phyloP scores from a whole-genome alignment of 2,888 invertebrate genomes.

The Drosophila anceps region DNA sequence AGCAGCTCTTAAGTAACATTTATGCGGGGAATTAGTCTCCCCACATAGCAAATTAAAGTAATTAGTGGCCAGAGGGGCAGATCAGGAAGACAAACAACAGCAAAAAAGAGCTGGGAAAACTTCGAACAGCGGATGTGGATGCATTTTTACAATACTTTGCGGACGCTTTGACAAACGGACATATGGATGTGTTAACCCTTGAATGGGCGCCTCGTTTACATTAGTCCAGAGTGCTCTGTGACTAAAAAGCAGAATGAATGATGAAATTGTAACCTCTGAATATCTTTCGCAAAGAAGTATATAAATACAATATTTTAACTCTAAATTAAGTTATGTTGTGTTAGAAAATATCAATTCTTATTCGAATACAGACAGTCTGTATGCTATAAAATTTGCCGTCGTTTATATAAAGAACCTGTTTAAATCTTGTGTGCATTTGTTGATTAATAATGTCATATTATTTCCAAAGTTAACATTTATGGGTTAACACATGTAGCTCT shows the following conservation, averaged over 20 bases:
- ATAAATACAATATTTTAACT: background rate
- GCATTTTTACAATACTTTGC: constrained; percentile 49
- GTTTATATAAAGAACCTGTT: too few relatives aligned
- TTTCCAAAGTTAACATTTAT: background rate
- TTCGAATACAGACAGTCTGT: too few relatives aligned
- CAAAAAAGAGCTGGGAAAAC: constrained; percentile 16
- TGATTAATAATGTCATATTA: too few relatives aligned
- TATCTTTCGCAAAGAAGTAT: background rate
- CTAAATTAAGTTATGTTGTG: background rate
- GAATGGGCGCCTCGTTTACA: background rate
- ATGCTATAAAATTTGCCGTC: too few relatives aligned
- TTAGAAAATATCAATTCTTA: too few relatives aligned
- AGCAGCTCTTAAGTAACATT: constrained; percentile 24
- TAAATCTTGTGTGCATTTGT: too few relatives aligned
- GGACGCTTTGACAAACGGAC: constrained; percentile 25
- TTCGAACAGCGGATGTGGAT: constrained; percentile 56
- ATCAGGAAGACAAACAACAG: constrained; percentile 1
- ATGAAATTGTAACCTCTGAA: background rate
- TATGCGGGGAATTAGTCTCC: constrained; percentile 50
- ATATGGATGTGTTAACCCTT: constrained; percentile 43
- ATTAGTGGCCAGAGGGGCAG: constrained; percentile 56
- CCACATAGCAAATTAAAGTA: constrained; percentile 48
- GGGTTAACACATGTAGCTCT: background rate
- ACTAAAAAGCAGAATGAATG: background rate
- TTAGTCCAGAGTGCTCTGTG: too few relatives aligned